phyloP scores from a whole-genome alignment of 2,113 vertebrate genomes.

The Rynchops niger region DNA sequence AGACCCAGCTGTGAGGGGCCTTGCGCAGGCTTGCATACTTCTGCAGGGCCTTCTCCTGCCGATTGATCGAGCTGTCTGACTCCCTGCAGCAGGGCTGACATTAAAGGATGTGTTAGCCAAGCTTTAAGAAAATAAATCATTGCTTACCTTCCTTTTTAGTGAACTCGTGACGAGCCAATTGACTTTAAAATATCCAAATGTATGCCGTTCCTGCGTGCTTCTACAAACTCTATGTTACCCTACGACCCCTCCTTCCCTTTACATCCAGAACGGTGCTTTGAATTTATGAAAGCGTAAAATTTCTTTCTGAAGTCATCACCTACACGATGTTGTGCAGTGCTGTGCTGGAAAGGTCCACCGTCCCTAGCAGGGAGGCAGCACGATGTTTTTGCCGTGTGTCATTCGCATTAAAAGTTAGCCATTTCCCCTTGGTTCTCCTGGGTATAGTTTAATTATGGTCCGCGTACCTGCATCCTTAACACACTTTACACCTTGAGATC shows the following conservation, averaged over 20 bases:
- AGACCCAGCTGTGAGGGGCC: fast-evolving
- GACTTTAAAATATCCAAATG: not conserved
- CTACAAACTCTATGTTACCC: not conserved
- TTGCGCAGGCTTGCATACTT: not conserved
- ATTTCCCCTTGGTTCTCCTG: not conserved
- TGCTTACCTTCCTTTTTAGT: not conserved
- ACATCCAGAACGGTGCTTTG: not conserved
- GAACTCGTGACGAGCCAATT: not conserved
- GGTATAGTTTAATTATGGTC: not conserved
- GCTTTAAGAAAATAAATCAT: not conserved
- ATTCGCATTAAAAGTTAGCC: not conserved
- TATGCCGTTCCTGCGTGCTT: not conserved
- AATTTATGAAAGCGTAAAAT: not conserved
- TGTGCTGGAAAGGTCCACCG: not conserved
- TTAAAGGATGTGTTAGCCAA: not conserved
- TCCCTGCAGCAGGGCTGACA: not conserved
- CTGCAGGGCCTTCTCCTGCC: not conserved
- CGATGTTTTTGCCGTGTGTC: not conserved
- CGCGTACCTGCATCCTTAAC: not conserved
- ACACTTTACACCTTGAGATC: not conserved
- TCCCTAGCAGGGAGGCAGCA: not conserved
- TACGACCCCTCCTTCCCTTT: not conserved
- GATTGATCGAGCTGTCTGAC: not conserved
- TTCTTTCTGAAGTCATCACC: not conserved
- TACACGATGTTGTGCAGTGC: not conserved